Evolutionary conservation across 2,888 invertebrate genomes (phyloP).

Genomic region (Cepaea hortensis): DNA sequence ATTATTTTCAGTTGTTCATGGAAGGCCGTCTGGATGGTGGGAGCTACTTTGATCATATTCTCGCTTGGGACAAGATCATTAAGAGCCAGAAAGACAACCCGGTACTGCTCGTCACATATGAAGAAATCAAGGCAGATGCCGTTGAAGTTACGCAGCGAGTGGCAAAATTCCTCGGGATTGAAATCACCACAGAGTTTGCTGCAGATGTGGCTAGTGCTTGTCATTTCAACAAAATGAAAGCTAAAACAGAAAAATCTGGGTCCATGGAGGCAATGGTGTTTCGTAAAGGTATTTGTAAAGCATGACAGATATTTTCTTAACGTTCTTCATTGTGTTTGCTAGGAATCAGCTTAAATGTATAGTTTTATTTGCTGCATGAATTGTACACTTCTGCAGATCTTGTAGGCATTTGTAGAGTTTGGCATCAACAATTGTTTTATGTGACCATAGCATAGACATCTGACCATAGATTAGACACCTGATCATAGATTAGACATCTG

Average conservation of each 20-base stretch:
- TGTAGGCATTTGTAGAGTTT: too few relatives aligned
- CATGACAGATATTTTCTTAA: too few relatives aligned
- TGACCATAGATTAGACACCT: too few relatives aligned
- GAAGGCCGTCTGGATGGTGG: constrained; percentile 32
- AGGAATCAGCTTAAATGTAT: too few relatives aligned
- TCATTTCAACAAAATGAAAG: constrained; percentile 26
- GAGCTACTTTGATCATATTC: constrained; percentile 37
- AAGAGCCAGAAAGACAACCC: constrained; percentile 17
- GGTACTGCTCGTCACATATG: constrained; percentile 22
- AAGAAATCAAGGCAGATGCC: constrained; percentile 18
- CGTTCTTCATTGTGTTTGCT: too few relatives aligned
- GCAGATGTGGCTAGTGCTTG: constrained; percentile 11
- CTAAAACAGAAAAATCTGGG: background rate
- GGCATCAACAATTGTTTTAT: too few relatives aligned
- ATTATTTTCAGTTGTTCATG: constrained; percentile 41
- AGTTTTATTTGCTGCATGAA: too few relatives aligned
- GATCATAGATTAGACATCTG: too few relatives aligned
- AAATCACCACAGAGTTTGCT: constrained; percentile 3
- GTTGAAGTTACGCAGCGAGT: background rate
- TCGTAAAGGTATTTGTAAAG: background rate
- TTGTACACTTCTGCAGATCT: too few relatives aligned
- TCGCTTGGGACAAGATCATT: constrained; percentile 36
- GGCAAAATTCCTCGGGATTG: constrained; percentile 26
- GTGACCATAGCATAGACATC: too few relatives aligned
- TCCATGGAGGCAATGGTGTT: background rate